A percentile compares a stretch with the other conserved stretches of the same genome.
These are phyloP conservation scores for Drosophila hamatofila DNA, from an alignment of 2,888 invertebrate genomes.

Conservation along the genomic window DNA sequence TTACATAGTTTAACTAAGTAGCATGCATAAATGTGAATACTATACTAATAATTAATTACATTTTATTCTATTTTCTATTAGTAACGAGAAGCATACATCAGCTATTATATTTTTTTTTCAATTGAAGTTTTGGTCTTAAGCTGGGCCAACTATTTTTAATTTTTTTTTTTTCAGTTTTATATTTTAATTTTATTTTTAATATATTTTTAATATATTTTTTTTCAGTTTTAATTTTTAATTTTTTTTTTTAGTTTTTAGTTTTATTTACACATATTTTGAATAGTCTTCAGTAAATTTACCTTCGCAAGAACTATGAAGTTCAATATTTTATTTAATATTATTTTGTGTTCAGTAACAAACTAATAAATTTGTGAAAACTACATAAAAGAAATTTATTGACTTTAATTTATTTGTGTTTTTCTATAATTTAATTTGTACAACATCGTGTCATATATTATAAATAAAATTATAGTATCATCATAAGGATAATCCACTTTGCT, in stretches of 20 bases:
- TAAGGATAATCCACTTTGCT: neutral
- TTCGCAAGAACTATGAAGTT: neutral
- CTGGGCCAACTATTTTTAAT: too few relatives aligned
- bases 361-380: neutral
- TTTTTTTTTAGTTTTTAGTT: too few relatives aligned
- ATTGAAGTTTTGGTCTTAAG: too few relatives aligned
- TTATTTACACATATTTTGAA: too few relatives aligned
- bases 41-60: too few relatives aligned
- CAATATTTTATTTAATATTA: neutral
- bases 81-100: neutral
- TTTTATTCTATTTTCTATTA: neutral
- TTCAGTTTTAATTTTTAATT: too few relatives aligned
- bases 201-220: too few relatives aligned
- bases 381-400: neutral
- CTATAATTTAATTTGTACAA: neutral
- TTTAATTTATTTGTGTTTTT: neutral
- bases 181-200: too few relatives aligned
- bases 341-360: neutral
- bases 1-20: neutral
- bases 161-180: too few relatives aligned
- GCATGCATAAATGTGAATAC: constrained; percentile 1
- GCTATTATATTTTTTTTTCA: too few relatives aligned
- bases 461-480: neutral
- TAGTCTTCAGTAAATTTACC: too few relatives aligned
- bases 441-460: neutral